phyloP scores from a whole-genome alignment of 2,888 invertebrate genomes.

The Drosophila mimetica region DNA sequence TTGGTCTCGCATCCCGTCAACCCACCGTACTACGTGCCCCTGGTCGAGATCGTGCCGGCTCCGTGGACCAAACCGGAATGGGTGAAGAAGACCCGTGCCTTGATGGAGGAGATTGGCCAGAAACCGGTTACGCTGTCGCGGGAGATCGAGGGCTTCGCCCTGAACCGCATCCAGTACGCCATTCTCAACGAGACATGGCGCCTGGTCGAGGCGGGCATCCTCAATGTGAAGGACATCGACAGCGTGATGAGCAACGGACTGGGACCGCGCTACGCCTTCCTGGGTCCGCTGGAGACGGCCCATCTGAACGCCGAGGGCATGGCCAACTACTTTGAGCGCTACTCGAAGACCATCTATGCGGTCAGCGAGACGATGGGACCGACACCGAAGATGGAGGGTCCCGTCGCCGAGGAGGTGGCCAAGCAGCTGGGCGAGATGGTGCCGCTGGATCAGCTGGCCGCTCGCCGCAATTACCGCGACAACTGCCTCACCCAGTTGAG shows the following conservation, averaged over 20 bases:
- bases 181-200: slow-evolving; percentile 97
- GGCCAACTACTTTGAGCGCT: slow-evolving; percentile 87
- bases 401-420: slow-evolving; percentile 88
- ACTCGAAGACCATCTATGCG: slow-evolving; percentile 86
- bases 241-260: slow-evolving; percentile 97
- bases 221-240: slow-evolving; percentile 95
- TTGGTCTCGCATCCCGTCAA: slow-evolving; percentile 96
- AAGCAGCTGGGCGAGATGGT: slow-evolving; percentile 90
- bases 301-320: slow-evolving; percentile 97
- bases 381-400: slow-evolving; percentile 90
- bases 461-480: slow-evolving; percentile 93
- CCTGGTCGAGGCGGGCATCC: slow-evolving; percentile 92
- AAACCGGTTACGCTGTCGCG: slow-evolving; percentile 93
- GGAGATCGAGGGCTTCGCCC: slow-evolving; percentile 96
- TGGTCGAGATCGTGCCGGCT: slow-evolving; percentile 97
- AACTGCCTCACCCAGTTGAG: slow-evolving; percentile 92
- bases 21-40: slow-evolving; percentile 97
- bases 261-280: slow-evolving; percentile 97
- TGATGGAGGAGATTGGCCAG: slow-evolving; percentile 95
- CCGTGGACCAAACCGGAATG: slow-evolving; percentile 95
- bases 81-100: slow-evolving; percentile 88
- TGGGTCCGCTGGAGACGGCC: slow-evolving; percentile 96
- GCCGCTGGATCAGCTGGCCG: slow-evolving; percentile 89
- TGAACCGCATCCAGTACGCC: slow-evolving; percentile 97
- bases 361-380: slow-evolving; percentile 91